Conservation (phyloP, 2,797 vertebrate genomes). For the Chelon labrosus region DNA sequence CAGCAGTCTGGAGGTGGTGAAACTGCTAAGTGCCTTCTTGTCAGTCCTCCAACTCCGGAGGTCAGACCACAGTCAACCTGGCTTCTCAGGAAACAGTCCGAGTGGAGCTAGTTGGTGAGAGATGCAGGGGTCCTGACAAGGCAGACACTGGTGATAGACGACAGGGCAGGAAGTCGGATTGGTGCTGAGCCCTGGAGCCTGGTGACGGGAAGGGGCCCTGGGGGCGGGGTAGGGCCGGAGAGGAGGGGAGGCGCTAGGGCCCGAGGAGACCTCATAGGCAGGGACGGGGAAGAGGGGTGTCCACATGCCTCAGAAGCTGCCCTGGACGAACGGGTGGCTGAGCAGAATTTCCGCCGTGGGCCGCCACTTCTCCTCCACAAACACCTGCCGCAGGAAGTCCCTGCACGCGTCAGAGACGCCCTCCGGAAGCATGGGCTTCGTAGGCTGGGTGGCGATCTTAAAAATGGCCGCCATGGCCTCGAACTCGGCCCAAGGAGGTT, state of each 20-base stretch:
- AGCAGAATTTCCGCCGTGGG: constrained; percentile 91
- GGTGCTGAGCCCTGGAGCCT: constrained; percentile 55
- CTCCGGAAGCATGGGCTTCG: constrained; percentile 91
- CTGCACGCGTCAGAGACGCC: constrained; percentile 88
- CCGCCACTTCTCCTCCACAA: constrained; percentile 93
- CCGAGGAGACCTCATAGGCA: constrained; percentile 36
- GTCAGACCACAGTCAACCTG: constrained; percentile 49
- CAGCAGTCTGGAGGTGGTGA: constrained; percentile 48
- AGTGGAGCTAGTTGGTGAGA: constrained; percentile 63
- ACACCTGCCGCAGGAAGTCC: constrained; percentile 92
- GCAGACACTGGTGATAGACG: constrained; percentile 79
- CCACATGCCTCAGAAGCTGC: constrained; percentile 84
- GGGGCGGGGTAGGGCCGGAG: constrained; percentile 60
- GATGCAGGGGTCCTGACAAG: constrained; percentile 70
- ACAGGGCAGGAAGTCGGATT: constrained; percentile 64
- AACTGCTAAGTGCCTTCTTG: constrained; percentile 61
- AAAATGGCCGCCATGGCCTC: constrained; percentile 97
- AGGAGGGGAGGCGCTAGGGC: constrained; percentile 52
- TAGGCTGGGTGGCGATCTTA: constrained; percentile 95
- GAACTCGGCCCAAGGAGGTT: constrained; percentile 94
- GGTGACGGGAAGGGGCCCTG: constrained; percentile 38
- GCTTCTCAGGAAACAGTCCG: constrained; percentile 48
- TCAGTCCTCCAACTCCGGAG: constrained; percentile 47
- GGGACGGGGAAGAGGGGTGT: constrained; percentile 38
- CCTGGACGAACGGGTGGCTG: constrained; percentile 89